Conservation (phyloP, 2,888 invertebrate genomes). For the Heterodera filipjevi region DNA sequence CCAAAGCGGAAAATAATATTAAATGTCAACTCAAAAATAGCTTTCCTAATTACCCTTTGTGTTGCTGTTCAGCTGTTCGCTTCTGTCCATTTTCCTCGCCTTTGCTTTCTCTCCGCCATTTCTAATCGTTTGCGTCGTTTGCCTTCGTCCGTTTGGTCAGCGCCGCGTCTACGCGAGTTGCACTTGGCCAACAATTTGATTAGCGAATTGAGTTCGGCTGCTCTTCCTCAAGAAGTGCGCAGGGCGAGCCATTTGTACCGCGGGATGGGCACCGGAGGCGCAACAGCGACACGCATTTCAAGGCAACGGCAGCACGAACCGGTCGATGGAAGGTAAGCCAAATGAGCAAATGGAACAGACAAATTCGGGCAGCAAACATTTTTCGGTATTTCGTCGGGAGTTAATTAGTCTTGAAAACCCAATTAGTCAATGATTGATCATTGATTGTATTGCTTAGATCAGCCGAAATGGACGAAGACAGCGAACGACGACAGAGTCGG, state of each 20-base stretch:
- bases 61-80: slow-evolving; percentile 35
- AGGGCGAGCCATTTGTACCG: background rate
- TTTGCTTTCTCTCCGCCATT: slow-evolving; percentile 81
- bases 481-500: slow-evolving; percentile 2
- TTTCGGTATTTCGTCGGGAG: too few relatives aligned
- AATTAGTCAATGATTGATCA: too few relatives aligned
- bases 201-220: slow-evolving; percentile 9
- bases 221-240: slow-evolving; percentile 1
- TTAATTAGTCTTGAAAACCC: slow-evolving; percentile 21
- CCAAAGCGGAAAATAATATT: too few relatives aligned
- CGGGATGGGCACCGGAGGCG: slow-evolving; percentile 5
- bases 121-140: slow-evolving; percentile 83
- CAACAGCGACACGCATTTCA: slow-evolving; percentile 10
- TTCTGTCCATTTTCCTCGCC: slow-evolving; percentile 49
- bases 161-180: slow-evolving; percentile 67
- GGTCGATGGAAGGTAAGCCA: background rate
- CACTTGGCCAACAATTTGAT: slow-evolving; percentile 85
- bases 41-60: background rate
- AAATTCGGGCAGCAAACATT: background rate
- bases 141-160: slow-evolving; percentile 43
- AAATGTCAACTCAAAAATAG: background rate
- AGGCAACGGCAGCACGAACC: background rate
- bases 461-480: background rate
- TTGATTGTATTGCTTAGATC: background rate
- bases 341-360: background rate